Evolutionary conservation across 2,797 vertebrate species (phyloP), one percentile per base, ranked within the genome.

Genomic region (Gypaetus barbatus): DNA sequence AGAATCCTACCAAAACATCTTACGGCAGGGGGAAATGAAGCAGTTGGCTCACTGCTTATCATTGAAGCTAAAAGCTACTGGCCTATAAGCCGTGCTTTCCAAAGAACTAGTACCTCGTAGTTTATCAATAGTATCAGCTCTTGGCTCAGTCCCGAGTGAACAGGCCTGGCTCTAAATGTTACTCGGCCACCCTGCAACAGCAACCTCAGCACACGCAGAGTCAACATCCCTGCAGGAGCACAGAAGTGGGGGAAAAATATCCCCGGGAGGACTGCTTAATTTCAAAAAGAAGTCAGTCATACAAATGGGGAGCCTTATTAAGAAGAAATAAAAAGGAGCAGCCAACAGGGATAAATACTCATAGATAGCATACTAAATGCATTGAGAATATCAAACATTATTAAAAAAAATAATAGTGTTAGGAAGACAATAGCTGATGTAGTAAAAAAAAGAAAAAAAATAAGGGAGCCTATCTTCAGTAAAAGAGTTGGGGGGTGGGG

Each of bases 161-260:
- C 17, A 41, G 19, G 8, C 52, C 87, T 60, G 18, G 5, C 56
- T 80, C 68, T 57, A 31, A 80, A 48, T 5, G 2, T 48, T 27
- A 35, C 39, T 39, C 30, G 37, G 56, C 5, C 46, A 51, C 14
- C 6, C 22, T 35, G 44, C 2, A 6, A 60, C 41, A 54, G 1
- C 8, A 39, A 46, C 18, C 12, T 21, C 7, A 5, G 18, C 11
- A 12, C 18, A 15, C 0, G 0, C 0, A 0, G 28, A 31, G 13
- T 76, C 3, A 4, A 60, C 6, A 27, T 6, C 35, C 27, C 48
- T 30, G 11, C 49, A 65, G 37, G 6, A 77, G 23, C 44, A 77
- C 10, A 41, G 28, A 52, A 58, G 6, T 6, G 13, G 8, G 18
- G 15, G 18, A 9, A 30, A 63, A 89, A 37, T 21, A 77, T 6